Evolutionary conservation across 2,888 invertebrate genomes (phyloP).

Genomic region (Meteorus colon): DNA sequence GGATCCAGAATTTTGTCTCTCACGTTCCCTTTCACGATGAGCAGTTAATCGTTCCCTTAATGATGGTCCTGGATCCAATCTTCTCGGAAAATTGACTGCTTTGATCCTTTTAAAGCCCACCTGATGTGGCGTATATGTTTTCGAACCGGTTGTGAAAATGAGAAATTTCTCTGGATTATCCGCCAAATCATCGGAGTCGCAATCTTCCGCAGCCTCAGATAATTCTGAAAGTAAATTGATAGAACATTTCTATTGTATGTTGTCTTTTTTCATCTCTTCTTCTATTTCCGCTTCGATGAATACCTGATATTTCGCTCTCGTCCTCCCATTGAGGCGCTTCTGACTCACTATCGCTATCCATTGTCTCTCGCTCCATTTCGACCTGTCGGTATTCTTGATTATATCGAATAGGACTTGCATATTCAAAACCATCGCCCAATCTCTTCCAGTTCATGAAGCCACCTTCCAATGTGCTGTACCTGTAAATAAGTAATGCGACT

Average conservation of each 20-base stretch:
- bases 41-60: conserved; percentile 79
- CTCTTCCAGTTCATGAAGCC: conserved; percentile 71
- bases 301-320: conserved; percentile 67
- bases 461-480: conserved; percentile 68
- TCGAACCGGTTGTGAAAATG: conserved; percentile 88
- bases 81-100: conserved; percentile 80
- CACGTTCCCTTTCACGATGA: conserved; percentile 76
- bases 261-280: not conserved
- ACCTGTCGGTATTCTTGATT: conserved; percentile 78
- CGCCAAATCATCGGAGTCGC: conserved; percentile 73
- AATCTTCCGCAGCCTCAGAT: conserved; percentile 61
- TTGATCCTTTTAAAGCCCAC: conserved; percentile 86
- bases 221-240: conserved; percentile 53
- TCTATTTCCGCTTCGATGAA: conserved; percentile 36
- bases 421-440: conserved; percentile 73
- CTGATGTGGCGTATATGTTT: conserved; percentile 90
- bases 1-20: conserved; percentile 72
- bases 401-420: conserved; percentile 78
- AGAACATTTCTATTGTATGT: not conserved
- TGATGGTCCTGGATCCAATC: conserved; percentile 81
- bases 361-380: conserved; percentile 71
- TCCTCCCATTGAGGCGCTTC: conserved; percentile 65
- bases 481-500: conserved; percentile 46
- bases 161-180: conserved; percentile 81
- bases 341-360: conserved; percentile 63